Conservation (phyloP, 2,113 vertebrate species). For the Nyctibius bracteatus region DNA sequence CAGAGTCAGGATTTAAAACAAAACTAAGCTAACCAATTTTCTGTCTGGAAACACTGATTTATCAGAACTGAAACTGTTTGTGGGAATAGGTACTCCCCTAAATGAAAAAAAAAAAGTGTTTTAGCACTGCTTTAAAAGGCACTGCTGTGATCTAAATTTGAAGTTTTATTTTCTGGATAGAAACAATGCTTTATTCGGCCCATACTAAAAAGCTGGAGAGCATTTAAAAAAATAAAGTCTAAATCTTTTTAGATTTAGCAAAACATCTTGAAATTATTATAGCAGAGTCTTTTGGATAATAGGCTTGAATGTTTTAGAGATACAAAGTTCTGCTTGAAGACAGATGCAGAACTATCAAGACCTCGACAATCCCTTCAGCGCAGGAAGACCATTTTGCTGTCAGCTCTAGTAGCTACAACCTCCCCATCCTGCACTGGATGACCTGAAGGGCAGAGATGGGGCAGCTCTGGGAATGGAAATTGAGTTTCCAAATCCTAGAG, state of each 20-base stretch:
- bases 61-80: not conserved
- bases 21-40: not conserved
- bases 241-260: too few relatives aligned
- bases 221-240: not conserved
- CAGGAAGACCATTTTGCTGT: not conserved
- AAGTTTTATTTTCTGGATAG: not conserved
- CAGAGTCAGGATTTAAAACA: not conserved
- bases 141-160: constrained; percentile 5
- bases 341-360: constrained; percentile 8
- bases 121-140: not conserved
- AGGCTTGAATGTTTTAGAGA: not conserved
- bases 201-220: constrained; percentile 18
- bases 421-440: not conserved
- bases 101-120: not conserved
- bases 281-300: constrained; percentile 26
- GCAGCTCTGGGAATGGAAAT: not conserved
- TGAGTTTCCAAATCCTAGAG: not conserved
- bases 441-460: not conserved
- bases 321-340: constrained; percentile 17
- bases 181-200: constrained; percentile 14
- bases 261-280: constrained; percentile 58
- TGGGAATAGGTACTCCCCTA: not conserved
- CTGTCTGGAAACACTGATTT: not conserved
- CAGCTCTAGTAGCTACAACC: not conserved
- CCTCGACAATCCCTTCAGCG: not conserved